Percentiles rank a stretch among this genome's conserved stretches.
These are phyloP conservation scores for Entelurus aequoreus DNA, from an alignment of 2,113 vertebrate species.

Conservation along the genomic window DNA sequence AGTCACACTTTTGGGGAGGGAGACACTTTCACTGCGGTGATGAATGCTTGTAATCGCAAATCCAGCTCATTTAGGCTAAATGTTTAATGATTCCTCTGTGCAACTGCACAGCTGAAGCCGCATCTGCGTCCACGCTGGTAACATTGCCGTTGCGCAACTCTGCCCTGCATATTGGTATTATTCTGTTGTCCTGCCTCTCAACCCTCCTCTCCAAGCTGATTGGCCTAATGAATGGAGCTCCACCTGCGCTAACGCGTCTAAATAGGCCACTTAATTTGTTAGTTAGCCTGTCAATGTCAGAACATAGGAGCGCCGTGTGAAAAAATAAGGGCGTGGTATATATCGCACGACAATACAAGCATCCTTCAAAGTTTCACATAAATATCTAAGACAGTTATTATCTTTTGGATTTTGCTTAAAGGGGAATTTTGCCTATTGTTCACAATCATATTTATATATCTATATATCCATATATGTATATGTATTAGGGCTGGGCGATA, in stretches of 20 bases:
- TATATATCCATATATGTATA: no score
- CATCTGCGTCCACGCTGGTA: slow-evolving; percentile 44
- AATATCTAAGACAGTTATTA: no score
- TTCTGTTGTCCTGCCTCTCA: slow-evolving; percentile 31
- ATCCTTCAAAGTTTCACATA: no score
- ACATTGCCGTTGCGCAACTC: neutral
- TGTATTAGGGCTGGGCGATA: no score
- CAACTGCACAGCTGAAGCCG: slow-evolving; percentile 36
- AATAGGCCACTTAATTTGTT: slow-evolving; percentile 44
- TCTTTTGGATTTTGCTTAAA: no score
- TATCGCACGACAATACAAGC: neutral
- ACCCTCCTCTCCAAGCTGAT: slow-evolving; percentile 43
- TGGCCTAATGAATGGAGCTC: slow-evolving; percentile 55
- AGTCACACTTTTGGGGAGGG: slow-evolving; percentile 42
- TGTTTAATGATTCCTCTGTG: slow-evolving; percentile 45
- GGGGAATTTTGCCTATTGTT: no score
- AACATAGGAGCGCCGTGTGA: neutral
- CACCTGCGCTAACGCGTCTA: slow-evolving; percentile 38
- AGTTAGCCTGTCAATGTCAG: slow-evolving; percentile 25
- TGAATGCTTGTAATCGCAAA: slow-evolving; percentile 26
- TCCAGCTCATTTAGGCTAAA: slow-evolving; percentile 46
- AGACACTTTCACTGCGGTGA: slow-evolving; percentile 10
- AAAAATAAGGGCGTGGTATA: neutral
- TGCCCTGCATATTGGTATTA: slow-evolving; percentile 24
- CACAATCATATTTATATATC: no score